Evolutionary conservation across 2,797 vertebrate species (phyloP).

Genomic region (Somateria mollissima): DNA sequence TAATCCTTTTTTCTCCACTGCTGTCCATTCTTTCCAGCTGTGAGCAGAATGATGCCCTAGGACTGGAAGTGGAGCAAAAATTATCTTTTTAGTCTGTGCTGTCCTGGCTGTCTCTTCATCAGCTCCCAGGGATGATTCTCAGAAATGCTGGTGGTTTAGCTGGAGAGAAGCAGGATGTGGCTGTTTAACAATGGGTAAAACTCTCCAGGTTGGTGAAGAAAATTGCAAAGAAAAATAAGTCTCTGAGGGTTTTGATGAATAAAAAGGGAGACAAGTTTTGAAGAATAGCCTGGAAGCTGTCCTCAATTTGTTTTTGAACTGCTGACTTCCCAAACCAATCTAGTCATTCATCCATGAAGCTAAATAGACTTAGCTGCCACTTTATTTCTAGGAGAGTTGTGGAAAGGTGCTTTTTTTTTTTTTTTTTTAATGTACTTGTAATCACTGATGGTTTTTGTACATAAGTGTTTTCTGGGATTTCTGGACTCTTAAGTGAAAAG

Average conservation of each 20-base stretch:
- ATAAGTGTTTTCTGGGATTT: not conserved
- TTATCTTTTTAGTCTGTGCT: not conserved
- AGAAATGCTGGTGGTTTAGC: not conserved
- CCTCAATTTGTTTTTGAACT: conserved; percentile 6
- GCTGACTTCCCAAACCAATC: conserved; percentile 21
- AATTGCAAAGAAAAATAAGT: not conserved
- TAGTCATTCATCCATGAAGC: conserved; percentile 30
- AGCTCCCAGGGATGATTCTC: not conserved
- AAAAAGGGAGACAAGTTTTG: not conserved
- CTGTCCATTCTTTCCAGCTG: not conserved
- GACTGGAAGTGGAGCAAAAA: not conserved
- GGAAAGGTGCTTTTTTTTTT: not conserved
- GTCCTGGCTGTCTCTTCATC: not conserved
- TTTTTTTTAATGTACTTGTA: not conserved
- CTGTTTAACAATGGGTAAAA: not conserved
- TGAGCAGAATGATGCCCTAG: not conserved
- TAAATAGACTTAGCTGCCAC: not conserved
- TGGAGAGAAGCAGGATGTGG: not conserved
- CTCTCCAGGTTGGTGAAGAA: not conserved
- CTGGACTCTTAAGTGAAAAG: not conserved
- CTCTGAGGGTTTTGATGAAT: not conserved
- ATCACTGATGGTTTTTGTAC: not conserved
- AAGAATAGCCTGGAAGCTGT: conserved; percentile 4
- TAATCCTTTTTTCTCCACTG: not conserved
- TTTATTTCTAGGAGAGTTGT: not conserved